These are phyloP conservation scores for Lontra canadensis DNA, from an alignment of 2,113 vertebrate species.

Conservation along the genomic window DNA sequence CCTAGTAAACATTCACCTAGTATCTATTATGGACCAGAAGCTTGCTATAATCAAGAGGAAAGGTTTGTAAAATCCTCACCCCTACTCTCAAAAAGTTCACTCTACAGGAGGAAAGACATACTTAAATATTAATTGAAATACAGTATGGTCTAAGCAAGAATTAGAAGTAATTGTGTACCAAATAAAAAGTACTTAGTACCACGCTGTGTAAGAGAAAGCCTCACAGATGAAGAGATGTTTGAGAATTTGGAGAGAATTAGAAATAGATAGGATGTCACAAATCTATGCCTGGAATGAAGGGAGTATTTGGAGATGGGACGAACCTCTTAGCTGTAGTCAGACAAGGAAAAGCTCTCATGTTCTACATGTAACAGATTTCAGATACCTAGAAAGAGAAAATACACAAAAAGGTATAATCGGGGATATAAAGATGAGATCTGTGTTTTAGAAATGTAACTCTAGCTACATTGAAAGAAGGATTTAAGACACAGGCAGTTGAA, in stretches of 20 bases:
- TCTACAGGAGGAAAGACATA: neutral
- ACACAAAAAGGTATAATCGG: neutral
- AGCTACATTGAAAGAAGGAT: neutral
- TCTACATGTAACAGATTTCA: neutral
- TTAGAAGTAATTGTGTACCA: neutral
- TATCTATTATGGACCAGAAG: neutral
- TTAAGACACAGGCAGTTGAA: neutral
- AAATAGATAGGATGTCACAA: neutral
- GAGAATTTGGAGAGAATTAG: neutral
- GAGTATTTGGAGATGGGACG: neutral
- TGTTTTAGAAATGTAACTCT: neutral
- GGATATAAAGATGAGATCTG: neutral
- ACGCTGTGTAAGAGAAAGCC: neutral
- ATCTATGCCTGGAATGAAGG: neutral
- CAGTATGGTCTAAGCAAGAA: neutral
- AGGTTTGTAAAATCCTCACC: neutral
- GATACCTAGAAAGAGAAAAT: neutral
- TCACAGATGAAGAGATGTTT: neutral
- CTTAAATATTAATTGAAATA: neutral
- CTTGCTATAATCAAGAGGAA: neutral
- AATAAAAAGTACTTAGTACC: neutral
- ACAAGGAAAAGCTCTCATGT: neutral
- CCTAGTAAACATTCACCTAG: neutral
- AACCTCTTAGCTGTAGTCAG: neutral
- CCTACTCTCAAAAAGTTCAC: neutral